These are phyloP conservation scores for Panthera tigris DNA, from an alignment of 2,113 vertebrate genomes.

Conservation along the genomic window DNA sequence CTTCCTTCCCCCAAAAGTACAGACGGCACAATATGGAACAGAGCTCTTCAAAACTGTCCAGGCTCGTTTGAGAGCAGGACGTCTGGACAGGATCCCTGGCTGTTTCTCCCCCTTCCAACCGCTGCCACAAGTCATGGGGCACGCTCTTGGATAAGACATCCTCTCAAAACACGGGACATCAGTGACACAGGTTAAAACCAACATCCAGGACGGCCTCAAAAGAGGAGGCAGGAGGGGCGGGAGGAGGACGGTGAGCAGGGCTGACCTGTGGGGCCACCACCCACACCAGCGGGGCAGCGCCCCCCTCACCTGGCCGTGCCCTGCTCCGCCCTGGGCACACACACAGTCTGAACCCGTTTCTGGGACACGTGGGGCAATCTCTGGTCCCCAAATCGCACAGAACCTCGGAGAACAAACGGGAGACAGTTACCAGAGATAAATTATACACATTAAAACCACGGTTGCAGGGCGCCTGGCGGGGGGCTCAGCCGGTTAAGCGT, in stretches of 20 bases:
- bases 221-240: neutral
- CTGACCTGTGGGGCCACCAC: too few relatives aligned
- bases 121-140: too few relatives aligned
- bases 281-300: neutral
- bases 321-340: fast-evolving
- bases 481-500: too few relatives aligned
- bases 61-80: too few relatives aligned
- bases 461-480: too few relatives aligned
- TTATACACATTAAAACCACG: fast-evolving
- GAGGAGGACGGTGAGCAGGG: fast-evolving
- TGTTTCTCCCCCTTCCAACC: too few relatives aligned
- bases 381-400: neutral
- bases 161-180: neutral
- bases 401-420: neutral
- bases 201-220: neutral
- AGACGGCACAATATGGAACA: too few relatives aligned
- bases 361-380: too few relatives aligned
- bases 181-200: neutral
- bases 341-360: neutral
- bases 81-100: too few relatives aligned
- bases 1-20: too few relatives aligned
- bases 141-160: neutral
- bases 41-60: too few relatives aligned
- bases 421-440: neutral
- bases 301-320: fast-evolving